These are phyloP conservation scores for Yasuhikotakia modesta DNA, from an alignment of 2,797 vertebrate species.

Conservation along the genomic window DNA sequence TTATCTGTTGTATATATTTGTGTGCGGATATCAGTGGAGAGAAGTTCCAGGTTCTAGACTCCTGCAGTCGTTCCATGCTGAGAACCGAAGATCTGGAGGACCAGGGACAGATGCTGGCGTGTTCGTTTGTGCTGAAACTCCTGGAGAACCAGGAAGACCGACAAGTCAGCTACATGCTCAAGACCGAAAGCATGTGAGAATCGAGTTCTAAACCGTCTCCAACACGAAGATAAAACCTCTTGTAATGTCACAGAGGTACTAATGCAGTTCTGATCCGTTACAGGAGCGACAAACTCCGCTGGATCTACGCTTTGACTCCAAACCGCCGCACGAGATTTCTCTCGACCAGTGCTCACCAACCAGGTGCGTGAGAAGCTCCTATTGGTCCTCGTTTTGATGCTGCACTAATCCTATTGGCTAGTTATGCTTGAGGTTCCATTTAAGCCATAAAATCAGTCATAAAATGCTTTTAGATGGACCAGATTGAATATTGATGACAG, in stretches of 20 bases:
- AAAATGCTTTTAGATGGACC: too few species aligned
- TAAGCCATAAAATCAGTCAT: too few species aligned
- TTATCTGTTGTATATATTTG: constrained; percentile 23
- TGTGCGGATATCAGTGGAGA: constrained; percentile 76
- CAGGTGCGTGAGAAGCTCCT: constrained; percentile 73
- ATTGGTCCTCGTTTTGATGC: too few species aligned
- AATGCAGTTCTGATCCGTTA: constrained; percentile 11
- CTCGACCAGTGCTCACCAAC: constrained; percentile 85
- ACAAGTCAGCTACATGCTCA: constrained; percentile 89
- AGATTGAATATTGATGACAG: too few species aligned
- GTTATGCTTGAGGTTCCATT: too few species aligned
- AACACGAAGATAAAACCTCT: background rate
- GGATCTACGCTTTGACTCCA: constrained; percentile 91
- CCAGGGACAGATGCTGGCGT: constrained; percentile 90
- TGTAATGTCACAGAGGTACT: background rate
- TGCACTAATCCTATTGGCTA: background rate
- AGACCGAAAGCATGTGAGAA: constrained; percentile 89
- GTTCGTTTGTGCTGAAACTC: constrained; percentile 86
- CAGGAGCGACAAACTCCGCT: constrained; percentile 95
- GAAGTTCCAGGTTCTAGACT: constrained; percentile 93
- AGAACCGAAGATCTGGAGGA: constrained; percentile 93
- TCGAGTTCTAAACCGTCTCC: background rate
- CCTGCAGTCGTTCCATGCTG: constrained; percentile 87
- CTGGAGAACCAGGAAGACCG: constrained; percentile 92
- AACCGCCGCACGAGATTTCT: constrained; percentile 91